Evolutionary conservation across 2,113 vertebrate species (phyloP), one percentile per base, ranked within the genome.

Genomic region (Petaurus breviceps): DNA sequence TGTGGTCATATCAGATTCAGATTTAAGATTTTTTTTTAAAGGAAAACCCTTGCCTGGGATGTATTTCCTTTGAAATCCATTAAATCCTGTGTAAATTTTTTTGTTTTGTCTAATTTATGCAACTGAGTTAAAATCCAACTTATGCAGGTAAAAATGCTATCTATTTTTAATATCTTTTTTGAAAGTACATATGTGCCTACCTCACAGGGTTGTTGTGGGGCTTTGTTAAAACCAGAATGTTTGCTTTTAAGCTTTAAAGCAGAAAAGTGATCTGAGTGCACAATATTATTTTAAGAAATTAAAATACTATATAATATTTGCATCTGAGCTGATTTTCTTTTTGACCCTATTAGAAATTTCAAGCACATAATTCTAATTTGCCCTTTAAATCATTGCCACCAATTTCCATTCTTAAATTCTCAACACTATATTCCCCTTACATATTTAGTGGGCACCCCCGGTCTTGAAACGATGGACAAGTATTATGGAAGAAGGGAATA

Each of bases 161-260:
- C 31, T n/a, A 43, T 84, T 92, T 94, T 92, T 91, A 93, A 90
- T 95, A 1, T 91, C 10, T 91, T 94, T 84, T 93, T 95, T 96
- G 61, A 52, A 96, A 97, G 90, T 93, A 49, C 94, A 23, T 89
- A 12, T 43, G 93, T 89, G 6, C 91, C 26, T 6, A 90, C 25
- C 90, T 95, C 51, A 89, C 31, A 92, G 51, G n/a, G 5, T 50
- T 47, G 0, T 92, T 84, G 68, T 84, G 68, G 68, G 37, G 24
- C 4, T 89, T 95, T 68, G 95, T 77, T 92, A 31, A 92, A 93
- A 96, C 23, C 8, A 26, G 50, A 92, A 90, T 93, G 51, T 89
- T 92, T 52, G 14, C 49, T 96, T 94, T 94, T 91, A 5, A 84
- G 19, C n/a, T 84, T 43, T 93, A 43, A 94, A 94, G 92, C 89